Conservation (phyloP, 2,797 vertebrate genomes). For the Syngnathus rostellatus region DNA sequence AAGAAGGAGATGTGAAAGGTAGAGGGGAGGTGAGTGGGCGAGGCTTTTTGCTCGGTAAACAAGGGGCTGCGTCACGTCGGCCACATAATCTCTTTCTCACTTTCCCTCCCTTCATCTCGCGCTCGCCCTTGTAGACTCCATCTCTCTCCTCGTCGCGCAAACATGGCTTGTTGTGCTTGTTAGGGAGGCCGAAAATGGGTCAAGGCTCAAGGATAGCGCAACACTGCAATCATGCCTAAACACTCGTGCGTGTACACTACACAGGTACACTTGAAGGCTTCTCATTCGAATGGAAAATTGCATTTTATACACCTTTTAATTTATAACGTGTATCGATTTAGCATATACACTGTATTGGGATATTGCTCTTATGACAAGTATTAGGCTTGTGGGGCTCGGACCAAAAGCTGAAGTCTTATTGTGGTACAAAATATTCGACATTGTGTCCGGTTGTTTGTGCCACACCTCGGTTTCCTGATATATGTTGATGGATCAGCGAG, state of each 20-base stretch:
- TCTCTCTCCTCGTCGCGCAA: constrained; percentile 22
- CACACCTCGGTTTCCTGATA: no score
- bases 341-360: no score
- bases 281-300: no score
- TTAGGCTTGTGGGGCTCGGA: no score
- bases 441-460: no score
- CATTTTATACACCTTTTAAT: no score
- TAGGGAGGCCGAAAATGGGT: constrained; percentile 48
- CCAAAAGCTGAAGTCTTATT: no score
- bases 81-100: constrained; percentile 34
- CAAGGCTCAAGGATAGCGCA: constrained; percentile 44
- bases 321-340: no score
- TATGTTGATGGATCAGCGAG: no score
- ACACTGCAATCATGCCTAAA: constrained; percentile 19
- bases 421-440: no score
- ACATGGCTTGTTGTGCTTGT: constrained; percentile 37
- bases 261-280: no score
- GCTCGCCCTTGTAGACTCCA: constrained; percentile 6
- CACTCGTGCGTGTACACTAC: not conserved
- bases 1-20: constrained; percentile 29
- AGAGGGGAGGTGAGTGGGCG: constrained; percentile 32
- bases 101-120: constrained; percentile 9
- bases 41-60: constrained; percentile 52
- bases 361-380: no score
- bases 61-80: constrained; percentile 39